Percentiles rank a stretch among this genome's conserved stretches.
phyloP scores from a whole-genome alignment of 2,113 vertebrate species.

The Elephas maximus region DNA sequence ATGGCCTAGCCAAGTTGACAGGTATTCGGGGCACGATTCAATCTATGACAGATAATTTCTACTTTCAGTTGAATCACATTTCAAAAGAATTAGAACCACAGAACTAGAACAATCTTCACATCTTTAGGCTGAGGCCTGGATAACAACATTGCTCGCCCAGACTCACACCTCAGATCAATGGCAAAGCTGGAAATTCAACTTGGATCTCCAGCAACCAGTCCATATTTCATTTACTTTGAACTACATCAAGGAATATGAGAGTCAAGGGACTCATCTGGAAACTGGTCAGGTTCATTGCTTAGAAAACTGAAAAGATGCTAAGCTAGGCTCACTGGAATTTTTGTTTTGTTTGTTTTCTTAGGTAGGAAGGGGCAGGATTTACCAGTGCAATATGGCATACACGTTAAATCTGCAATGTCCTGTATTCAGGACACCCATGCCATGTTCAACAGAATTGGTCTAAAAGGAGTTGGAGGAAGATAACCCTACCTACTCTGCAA shows the following conservation, averaged over 20 bases:
- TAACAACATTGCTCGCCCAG: not conserved
- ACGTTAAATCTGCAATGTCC: not conserved
- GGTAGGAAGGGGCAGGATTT: not conserved
- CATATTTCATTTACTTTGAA: not conserved
- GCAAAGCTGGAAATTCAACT: not conserved
- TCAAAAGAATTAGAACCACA: not conserved
- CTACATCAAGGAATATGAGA: not conserved
- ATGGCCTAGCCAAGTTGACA: too few species aligned
- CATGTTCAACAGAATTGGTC: not conserved
- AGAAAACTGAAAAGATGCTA: not conserved
- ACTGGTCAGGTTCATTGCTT: not conserved
- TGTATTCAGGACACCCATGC: not conserved
- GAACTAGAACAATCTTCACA: not conserved
- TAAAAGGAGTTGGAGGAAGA: slow-evolving; percentile 1
- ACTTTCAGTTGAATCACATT: too few species aligned
- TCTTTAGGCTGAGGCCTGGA: not conserved
- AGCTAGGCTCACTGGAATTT: not conserved
- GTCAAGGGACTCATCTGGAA: not conserved
- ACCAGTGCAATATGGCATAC: not conserved
- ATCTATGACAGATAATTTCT: too few species aligned
- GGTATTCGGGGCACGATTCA: too few species aligned
- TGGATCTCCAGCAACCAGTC: not conserved
- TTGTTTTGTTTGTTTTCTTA: not conserved
- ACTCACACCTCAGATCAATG: not conserved
- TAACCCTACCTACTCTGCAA: not conserved